Evolutionary conservation across 2,888 invertebrate genomes (phyloP), one percentile per base, ranked within the genome.

Genomic region (Gasteruption jaculator): DNA sequence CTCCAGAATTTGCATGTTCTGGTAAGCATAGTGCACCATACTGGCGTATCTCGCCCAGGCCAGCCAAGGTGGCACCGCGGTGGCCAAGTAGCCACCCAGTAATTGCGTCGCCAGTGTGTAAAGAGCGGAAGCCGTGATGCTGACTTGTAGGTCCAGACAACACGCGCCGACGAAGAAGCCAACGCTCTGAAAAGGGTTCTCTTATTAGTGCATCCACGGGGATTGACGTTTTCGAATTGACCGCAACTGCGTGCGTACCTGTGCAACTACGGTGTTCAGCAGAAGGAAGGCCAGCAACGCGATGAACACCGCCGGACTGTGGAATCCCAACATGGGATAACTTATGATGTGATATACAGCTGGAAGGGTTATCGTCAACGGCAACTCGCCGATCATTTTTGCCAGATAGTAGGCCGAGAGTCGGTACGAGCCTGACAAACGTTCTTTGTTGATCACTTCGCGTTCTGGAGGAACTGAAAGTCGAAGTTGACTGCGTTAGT

Each of bases 321-420:
- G 77, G 61, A 80, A 76, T 48, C 81, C 86, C 65, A 86, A 73
- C 80, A 87, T 81, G 53, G 85, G 84, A 71, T 87, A 88, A 50
- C 84, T 82, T 56, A 87, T 83, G 58, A 82, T 73, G 67, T 85
- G 82, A 73, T 85, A 86, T 58, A 85, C 78, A 29, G 85, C 81
- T 43, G 87, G 87, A 58, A 86, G 72, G 25, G 85, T 81, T 56
- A 87, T 76, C 29, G 83, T 83, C 52, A 87, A 68, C 6, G 87
- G 87, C 57, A 86, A 66, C 68, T 89, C 88, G 43, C 86, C 86
- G 47, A 84, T 79, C 83, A 86, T 86, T 72, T 88, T 87, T 45
- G 88, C 86, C 63, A 86, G 68, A 71, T 86, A 88, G 65, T 87
- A 89, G 24, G 88, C 85, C 6, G 86, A 86, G 37, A 88, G 72